phyloP scores from a whole-genome alignment of 2,113 vertebrate genomes.

The Cyanoderma ruficeps region DNA sequence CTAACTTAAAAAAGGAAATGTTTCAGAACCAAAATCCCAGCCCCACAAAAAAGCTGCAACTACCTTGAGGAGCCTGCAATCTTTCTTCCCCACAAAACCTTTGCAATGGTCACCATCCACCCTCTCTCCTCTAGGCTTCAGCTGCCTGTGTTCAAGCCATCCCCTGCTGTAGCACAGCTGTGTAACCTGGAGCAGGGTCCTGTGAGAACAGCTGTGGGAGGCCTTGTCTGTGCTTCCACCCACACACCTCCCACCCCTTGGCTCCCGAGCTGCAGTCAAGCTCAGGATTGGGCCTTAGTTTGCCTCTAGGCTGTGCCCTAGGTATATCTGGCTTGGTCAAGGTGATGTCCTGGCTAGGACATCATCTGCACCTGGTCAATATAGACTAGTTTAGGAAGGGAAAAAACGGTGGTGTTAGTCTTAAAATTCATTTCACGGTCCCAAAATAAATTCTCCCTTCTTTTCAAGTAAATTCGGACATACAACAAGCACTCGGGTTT shows the following conservation, averaged over 20 bases:
- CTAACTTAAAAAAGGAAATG: not conserved
- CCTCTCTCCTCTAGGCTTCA: not conserved
- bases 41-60: rapidly evolving
- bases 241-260: not conserved
- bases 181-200: not conserved
- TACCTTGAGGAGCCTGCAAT: rapidly evolving
- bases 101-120: rapidly evolving
- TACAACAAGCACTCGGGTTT: rapidly evolving
- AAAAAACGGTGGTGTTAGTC: not conserved
- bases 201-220: not conserved
- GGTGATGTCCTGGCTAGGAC: not conserved
- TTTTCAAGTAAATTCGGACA: not conserved
- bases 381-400: not conserved
- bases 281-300: not conserved
- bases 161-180: not conserved
- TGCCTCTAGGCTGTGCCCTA: not conserved
- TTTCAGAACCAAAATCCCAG: not conserved
- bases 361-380: not conserved
- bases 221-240: not conserved
- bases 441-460: not conserved
- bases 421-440: not conserved
- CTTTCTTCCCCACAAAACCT: not conserved
- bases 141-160: not conserved
- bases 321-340: not conserved
- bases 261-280: rapidly evolving